A percentile compares a stretch with the other conserved stretches of the same genome.
Conservation (phyloP, 2,113 vertebrate species). For the Phycodurus eques region DNA sequence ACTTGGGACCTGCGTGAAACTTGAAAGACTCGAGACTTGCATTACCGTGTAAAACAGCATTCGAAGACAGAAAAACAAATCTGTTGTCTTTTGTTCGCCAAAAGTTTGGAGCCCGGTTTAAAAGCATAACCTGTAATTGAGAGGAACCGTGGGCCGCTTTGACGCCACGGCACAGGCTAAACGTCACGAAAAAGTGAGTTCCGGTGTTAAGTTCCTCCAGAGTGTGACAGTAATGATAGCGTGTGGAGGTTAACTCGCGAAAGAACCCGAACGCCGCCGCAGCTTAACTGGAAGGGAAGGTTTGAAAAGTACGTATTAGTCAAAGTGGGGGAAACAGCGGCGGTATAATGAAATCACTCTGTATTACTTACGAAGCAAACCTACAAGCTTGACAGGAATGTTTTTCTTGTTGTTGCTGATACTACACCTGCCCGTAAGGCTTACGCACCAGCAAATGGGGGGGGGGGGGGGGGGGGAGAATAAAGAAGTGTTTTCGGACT, state of each 20-base stretch:
- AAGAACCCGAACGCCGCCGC: conserved; percentile 45
- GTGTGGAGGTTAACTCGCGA: conserved; percentile 68
- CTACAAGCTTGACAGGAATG: conserved; percentile 57
- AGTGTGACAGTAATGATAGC: conserved; percentile 73
- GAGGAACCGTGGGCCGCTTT: conserved; percentile 44
- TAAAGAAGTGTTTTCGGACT: conserved; percentile 71
- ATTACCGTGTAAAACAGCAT: neutral
- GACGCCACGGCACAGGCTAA: neutral
- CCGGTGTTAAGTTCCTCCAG: conserved; percentile 59
- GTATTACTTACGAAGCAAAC: conserved; percentile 55
- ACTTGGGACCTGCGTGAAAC: too few relatives aligned
- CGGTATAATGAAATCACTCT: conserved; percentile 83
- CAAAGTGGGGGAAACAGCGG: conserved; percentile 83
- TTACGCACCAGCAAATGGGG: conserved; percentile 83
- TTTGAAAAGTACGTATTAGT: conserved; percentile 80
- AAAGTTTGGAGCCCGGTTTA: conserved; percentile 27
- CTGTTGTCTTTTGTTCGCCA: conserved; percentile 25
- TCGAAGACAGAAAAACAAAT: neutral
- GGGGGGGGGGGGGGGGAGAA: conserved; percentile 81
- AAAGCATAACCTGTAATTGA: conserved; percentile 52
- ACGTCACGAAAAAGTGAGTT: conserved; percentile 29
- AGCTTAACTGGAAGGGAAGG: conserved; percentile 50
- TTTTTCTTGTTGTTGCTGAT: conserved; percentile 68
- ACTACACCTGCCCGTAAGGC: conserved; percentile 82
- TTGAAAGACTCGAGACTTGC: too few relatives aligned